Percentiles rank a stretch among this genome's conserved stretches.
These are phyloP conservation scores for Agapornis canus DNA, from an alignment of 2,797 vertebrate species.

Conservation along the genomic window DNA sequence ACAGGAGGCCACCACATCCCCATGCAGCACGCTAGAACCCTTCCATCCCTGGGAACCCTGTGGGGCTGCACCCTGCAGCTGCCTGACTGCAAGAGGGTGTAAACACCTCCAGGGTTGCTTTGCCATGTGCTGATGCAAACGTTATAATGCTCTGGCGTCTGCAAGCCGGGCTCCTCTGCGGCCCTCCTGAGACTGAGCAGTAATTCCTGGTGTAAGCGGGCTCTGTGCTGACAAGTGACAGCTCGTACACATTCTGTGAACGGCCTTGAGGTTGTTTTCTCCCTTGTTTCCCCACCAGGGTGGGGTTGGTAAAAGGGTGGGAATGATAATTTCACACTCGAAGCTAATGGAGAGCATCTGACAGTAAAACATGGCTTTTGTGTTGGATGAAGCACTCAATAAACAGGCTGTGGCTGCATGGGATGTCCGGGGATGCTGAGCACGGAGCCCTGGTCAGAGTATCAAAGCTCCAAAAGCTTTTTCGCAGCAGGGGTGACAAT, in stretches of 20 bases:
- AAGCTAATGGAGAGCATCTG: conserved; percentile 62
- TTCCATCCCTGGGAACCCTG: accelerated
- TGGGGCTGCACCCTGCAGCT: background rate
- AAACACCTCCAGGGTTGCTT: background rate
- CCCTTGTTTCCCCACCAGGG: conserved; percentile 46
- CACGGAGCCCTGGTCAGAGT: background rate
- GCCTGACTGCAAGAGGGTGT: background rate
- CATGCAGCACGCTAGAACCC: background rate
- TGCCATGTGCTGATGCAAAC: background rate
- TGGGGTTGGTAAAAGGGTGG: conserved; percentile 39
- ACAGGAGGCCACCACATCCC: background rate
- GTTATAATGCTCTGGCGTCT: accelerated
- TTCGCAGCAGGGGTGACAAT: background rate
- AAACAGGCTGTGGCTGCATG: conserved; percentile 25
- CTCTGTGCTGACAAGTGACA: conserved; percentile 49
- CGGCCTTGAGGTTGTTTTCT: conserved; percentile 33
- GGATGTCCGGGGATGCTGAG: background rate
- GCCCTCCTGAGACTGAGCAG: background rate
- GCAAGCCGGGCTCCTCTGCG: background rate
- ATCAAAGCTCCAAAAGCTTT: background rate
- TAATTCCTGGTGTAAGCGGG: background rate
- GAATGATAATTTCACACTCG: conserved; percentile 54
- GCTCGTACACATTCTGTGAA: background rate
- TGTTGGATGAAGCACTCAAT: background rate
- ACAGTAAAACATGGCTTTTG: conserved; percentile 9